Evolutionary conservation across 2,797 vertebrate species (phyloP).

Genomic region (Micrastur ruficollis): DNA sequence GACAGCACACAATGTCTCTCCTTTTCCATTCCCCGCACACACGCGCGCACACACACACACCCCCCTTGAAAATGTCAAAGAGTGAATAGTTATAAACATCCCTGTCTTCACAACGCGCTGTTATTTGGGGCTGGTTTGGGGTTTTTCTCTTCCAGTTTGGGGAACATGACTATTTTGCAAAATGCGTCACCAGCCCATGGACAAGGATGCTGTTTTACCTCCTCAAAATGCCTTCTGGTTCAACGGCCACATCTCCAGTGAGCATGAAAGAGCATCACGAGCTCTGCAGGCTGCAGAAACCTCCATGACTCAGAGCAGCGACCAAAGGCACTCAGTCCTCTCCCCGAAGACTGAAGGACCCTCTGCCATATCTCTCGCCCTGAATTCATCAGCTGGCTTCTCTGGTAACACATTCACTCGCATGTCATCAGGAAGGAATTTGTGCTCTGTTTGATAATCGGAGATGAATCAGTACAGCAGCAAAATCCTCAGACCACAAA

Average conservation of each 20-base stretch:
- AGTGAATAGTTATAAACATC: neutral
- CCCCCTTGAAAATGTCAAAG: accelerated
- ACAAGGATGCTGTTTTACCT: neutral
- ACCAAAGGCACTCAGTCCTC: neutral
- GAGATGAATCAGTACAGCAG: neutral
- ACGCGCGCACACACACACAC: no score
- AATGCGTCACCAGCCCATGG: neutral
- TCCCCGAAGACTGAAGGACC: neutral
- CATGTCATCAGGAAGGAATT: constrained; percentile 37
- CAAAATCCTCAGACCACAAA: neutral
- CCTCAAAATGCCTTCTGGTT: neutral
- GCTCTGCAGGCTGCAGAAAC: neutral
- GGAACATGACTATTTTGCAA: neutral
- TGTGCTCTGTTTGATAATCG: neutral
- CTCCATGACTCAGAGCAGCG: neutral
- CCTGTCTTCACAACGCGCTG: neutral
- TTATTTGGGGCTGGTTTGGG: neutral
- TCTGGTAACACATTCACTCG: neutral
- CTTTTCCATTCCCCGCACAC: neutral
- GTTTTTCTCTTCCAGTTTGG: neutral
- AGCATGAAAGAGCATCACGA: neutral
- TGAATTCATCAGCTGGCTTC: neutral
- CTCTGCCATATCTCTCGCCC: neutral
- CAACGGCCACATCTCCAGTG: accelerated
- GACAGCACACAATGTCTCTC: neutral